Conservation (phyloP, 2,113 vertebrate species). For the Spheniscus mendiculus region DNA sequence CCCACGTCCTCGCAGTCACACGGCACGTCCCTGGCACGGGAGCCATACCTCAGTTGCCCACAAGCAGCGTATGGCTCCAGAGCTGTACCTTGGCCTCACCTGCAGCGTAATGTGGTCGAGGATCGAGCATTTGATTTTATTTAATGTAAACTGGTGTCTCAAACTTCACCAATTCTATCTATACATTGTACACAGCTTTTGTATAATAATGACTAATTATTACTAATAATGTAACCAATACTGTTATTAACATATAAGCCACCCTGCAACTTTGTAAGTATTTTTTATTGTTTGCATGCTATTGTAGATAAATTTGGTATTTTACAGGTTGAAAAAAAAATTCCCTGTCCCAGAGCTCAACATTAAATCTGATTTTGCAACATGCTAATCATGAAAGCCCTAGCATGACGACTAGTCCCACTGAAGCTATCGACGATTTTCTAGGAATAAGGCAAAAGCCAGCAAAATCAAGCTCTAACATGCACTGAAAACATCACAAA, state of each 20-base stretch:
- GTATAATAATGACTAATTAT: neutral
- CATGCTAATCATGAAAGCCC: neutral
- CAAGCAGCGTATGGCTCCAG: neutral
- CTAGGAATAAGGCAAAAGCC: neutral
- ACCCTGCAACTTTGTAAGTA: neutral
- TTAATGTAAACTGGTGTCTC: neutral
- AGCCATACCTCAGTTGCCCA: neutral
- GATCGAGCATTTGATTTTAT: neutral
- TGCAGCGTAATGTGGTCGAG: neutral
- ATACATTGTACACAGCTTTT: neutral
- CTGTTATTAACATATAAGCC: neutral
- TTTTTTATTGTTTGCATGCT: neutral
- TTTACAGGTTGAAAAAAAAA: neutral
- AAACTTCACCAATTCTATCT: neutral
- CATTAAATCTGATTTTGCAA: neutral
- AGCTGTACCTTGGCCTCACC: neutral
- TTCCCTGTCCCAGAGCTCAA: neutral
- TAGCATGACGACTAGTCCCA: neutral
- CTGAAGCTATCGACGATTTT: neutral
- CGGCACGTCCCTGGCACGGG: neutral
- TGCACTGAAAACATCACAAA: neutral
- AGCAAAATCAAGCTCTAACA: conserved; percentile 16
- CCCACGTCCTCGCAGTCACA: neutral
- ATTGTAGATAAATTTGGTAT: neutral
- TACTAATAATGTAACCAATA: neutral